A percentile compares a stretch with the other conserved stretches of the same genome.
Evolutionary conservation across 2,888 invertebrate species (phyloP).

Genomic region (Sesia bembeciformis): DNA sequence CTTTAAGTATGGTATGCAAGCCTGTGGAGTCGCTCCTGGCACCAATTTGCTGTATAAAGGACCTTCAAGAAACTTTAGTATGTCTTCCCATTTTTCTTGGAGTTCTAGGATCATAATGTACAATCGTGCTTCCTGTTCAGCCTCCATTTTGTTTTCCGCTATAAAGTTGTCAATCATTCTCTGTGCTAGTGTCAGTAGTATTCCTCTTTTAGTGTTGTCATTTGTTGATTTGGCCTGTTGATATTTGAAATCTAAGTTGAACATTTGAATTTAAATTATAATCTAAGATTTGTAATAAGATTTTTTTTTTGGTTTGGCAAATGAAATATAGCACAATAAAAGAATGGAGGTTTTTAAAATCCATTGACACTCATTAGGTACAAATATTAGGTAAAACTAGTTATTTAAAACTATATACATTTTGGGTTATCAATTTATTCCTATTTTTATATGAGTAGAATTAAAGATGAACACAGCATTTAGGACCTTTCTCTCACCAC

Average conservation of each 20-base stretch:
- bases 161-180: conserved; percentile 95
- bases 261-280: background rate
- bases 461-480: too few species aligned
- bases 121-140: conserved; percentile 94
- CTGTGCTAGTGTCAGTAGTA: conserved; percentile 91
- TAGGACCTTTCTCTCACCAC: too few species aligned
- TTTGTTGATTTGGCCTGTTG: conserved; percentile 56
- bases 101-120: conserved; percentile 88
- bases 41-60: conserved; percentile 80
- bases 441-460: too few species aligned
- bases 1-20: conserved; percentile 82
- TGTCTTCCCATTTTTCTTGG: conserved; percentile 86
- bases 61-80: conserved; percentile 86
- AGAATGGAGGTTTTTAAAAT: too few species aligned
- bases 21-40: conserved; percentile 79
- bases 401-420: too few species aligned
- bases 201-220: conserved; percentile 74
- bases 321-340: background rate
- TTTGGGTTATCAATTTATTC: too few species aligned
- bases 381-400: too few species aligned
- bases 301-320: too few species aligned
- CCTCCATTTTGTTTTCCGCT: conserved; percentile 89
- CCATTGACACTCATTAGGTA: too few species aligned
- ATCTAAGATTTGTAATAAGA: background rate
- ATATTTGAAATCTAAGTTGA: background rate